Evolutionary conservation across 2,113 vertebrate species (phyloP), one percentile per base, ranked within the genome.

Genomic region (Caloenas nicobarica): DNA sequence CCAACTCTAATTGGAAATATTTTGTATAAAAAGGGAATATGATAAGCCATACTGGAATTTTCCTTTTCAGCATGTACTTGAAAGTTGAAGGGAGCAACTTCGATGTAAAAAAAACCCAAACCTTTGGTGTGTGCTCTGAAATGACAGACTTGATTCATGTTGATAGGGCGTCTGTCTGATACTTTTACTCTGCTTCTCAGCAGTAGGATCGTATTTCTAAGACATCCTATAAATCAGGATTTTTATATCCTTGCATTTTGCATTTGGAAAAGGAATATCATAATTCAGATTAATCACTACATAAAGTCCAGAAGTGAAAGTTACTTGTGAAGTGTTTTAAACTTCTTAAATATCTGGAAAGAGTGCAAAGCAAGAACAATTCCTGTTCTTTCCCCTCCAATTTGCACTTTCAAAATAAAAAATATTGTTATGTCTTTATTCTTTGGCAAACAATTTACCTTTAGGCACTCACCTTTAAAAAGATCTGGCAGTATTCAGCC

Each of bases 201-300:
- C 50, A 46, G 58, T 46, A 85, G 58, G 65, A 58, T 90, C 31
- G 42, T 22, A 8, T 89, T 92, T 91, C 69, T 79, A 58, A 79
- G 46, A 29, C 25, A 58, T 46, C n/a, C 9, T 36, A 5, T 79
- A 77, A 76, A 70, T 81, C 61, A 74, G 44, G 74, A 81, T 65
- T 87, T 91, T 94, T 93, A 9, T 92, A 34, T 79, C 25, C 25
- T 72, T 78, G 56, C 16, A 62, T 62, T 94, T 87, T 84, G n/a
- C 56, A 17, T 57, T 65, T 87, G 69, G 72, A 92, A 88, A 92
- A 76, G 10, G 12, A 76, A 21, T 84, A 33, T 34, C 16, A 7
- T 82, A 48, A 66, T 81, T 87, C 88, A 79, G 62, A 77, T 93
- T 92, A 93, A 91, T 92, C 81, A 70, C n/a, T 79, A 16, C 3